Evolutionary conservation across 2,113 vertebrate species (phyloP).

Genomic region (Elephantulus edwardii): DNA sequence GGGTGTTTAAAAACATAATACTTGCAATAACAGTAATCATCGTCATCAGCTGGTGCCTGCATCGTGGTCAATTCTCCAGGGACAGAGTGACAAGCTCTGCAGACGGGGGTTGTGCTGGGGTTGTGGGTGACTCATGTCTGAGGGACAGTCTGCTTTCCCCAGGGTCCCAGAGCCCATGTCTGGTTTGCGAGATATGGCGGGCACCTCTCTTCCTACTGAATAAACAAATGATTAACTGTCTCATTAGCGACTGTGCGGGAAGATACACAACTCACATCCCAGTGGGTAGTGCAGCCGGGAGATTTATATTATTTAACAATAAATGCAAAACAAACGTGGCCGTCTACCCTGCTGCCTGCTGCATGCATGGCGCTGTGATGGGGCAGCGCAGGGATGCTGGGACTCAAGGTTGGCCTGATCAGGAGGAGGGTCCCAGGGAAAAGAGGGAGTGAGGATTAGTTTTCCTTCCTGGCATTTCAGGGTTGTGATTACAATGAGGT

Average conservation of each 20-base stretch:
- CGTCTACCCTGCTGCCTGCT: conserved; percentile 15
- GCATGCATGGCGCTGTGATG: not conserved
- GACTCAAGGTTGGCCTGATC: not conserved
- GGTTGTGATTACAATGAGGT: not conserved
- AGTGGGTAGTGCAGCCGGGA: conserved; percentile 51
- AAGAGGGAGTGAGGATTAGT: not conserved
- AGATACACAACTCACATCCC: conserved; percentile 59
- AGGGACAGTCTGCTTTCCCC: not conserved
- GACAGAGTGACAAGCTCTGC: not conserved
- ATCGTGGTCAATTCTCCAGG: not conserved
- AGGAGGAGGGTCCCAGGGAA: not conserved
- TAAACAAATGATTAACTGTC: conserved; percentile 78
- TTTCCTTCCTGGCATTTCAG: not conserved
- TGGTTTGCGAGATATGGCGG: conserved; percentile 67
- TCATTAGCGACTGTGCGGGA: conserved; percentile 71
- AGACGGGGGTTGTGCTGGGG: not conserved
- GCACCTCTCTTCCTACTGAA: conserved; percentile 62
- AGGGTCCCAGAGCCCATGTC: conserved; percentile 35
- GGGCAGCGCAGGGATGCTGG: not conserved
- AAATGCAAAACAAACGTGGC: conserved; percentile 69
- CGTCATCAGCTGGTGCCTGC: not conserved
- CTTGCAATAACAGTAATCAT: conserved; percentile 44
- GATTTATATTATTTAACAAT: conserved; percentile 75
- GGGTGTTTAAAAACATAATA: conserved; percentile 59
- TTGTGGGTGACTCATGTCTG: not conserved